Evolutionary conservation across 2,888 invertebrate genomes (phyloP), one percentile per base, ranked within the genome.

Genomic region (Andrena hattorfiana): DNA sequence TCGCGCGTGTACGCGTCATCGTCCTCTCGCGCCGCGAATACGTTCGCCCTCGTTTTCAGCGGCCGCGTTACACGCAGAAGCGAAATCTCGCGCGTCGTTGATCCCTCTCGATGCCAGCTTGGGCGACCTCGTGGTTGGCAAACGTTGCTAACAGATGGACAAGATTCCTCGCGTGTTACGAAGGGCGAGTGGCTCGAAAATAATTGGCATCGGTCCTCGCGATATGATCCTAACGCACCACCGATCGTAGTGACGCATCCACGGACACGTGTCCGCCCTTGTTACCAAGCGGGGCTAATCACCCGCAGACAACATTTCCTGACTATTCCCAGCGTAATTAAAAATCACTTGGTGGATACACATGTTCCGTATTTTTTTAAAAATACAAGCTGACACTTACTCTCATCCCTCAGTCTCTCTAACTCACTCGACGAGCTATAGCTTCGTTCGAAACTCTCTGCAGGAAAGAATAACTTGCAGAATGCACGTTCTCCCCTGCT

Each of bases 101-200:
- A 63, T 76, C 48, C 67, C 28, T 48, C 59, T 62, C 74, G 79
- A 83, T 87, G 85, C 78, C 86, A 85, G 77, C 73, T 77, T 64
- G 63, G 48, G 71, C 59, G 84, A 85, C 85, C 80, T 81, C 77
- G 76, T 62, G 63, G 63, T 87, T 87, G 85, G 81, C 81, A 80
- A 85, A 66, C 68, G 35, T 60, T 49, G 85, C 59, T 81, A 85
- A 88, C 80, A 71, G 77, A 88, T 81, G 67, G 77, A 88, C 83
- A 83, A 87, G 68, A 88, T 88, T 81, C 83, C 78, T 85, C 69
- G 74, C 73, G 79, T 10, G 84, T 79, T 73, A 67, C 81, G 77
- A 80, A 72, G 30, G 48, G 64, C 81, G 54, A 80, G 63, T 78
- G 66, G 56, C 59, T 59, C 48, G 35, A 79, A 77, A 84, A 80